A percentile compares a stretch with the other conserved stretches of the same genome.
Evolutionary conservation across 2,888 invertebrate genomes (phyloP).

Genomic region (Acholoe squamosa): DNA sequence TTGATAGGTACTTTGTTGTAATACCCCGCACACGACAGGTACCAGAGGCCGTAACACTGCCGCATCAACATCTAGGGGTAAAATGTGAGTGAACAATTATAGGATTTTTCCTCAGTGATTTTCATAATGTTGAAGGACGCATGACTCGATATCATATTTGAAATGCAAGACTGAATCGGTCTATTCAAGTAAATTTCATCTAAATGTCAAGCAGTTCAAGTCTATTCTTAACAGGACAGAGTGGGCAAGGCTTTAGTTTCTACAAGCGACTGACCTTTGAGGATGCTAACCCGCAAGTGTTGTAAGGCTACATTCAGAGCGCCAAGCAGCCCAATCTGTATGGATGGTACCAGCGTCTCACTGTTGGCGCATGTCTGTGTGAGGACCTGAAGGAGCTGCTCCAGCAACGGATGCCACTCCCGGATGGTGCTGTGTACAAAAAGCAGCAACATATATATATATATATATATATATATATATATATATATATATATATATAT

Average conservation of each 20-base stretch:
- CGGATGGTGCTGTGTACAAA: conserved; percentile 71
- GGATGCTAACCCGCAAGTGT: conserved; percentile 61
- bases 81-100: not conserved
- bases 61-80: conserved; percentile 46
- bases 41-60: conserved; percentile 71
- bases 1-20: conserved; percentile 77
- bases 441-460: no score
- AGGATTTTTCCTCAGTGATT: no score
- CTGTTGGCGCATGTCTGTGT: conserved; percentile 74
- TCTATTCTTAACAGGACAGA: no score
- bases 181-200: no score
- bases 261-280: conserved; percentile 58
- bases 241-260: no score
- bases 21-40: conserved; percentile 74
- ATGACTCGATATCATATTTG: no score
- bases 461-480: no score
- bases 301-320: conserved; percentile 76
- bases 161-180: no score
- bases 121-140: no score
- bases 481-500: no score
- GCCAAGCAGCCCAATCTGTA: conserved; percentile 79
- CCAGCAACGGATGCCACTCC: conserved; percentile 69
- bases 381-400: conserved; percentile 73
- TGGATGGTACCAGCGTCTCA: conserved; percentile 77
- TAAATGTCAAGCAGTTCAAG: no score